Conservation (phyloP, 2,113 vertebrate genomes). For the Thermophis baileyi region DNA sequence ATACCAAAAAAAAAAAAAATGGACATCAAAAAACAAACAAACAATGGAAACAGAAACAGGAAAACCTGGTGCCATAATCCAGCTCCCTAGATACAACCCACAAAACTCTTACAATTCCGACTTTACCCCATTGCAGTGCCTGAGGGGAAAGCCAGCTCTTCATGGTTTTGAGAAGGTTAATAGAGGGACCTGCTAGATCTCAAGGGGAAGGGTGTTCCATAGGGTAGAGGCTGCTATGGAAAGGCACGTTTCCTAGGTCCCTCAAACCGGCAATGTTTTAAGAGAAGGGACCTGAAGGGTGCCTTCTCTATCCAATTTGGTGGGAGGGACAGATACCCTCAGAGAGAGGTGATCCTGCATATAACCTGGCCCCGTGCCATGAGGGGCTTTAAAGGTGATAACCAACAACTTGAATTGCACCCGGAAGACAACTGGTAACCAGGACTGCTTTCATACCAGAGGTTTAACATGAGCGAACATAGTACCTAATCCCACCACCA, state of each 20-base stretch:
- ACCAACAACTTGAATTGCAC: no score
- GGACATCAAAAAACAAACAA: neutral
- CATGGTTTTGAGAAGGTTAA: neutral
- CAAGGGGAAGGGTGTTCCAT: neutral
- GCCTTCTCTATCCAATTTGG: neutral
- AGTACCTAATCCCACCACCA: neutral
- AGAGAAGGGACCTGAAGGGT: neutral
- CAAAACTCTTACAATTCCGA: neutral
- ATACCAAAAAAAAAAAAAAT: neutral
- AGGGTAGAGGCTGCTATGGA: neutral
- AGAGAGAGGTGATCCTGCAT: neutral
- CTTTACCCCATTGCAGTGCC: neutral
- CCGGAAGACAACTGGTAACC: no score
- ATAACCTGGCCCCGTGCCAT: neutral
- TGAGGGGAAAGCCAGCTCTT: neutral
- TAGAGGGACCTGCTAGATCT: neutral
- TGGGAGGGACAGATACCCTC: neutral
- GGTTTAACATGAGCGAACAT: neutral
- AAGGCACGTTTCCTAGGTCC: neutral
- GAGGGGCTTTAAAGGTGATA: neutral
- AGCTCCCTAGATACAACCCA: neutral
- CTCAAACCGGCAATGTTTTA: neutral
- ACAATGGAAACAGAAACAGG: neutral
- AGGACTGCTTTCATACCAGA: neutral
- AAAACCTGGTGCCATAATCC: neutral